Evolutionary conservation across 1,140 invertebrate genomes (phyloP).

Genomic region (Muscidifurax raptorellus): DNA sequence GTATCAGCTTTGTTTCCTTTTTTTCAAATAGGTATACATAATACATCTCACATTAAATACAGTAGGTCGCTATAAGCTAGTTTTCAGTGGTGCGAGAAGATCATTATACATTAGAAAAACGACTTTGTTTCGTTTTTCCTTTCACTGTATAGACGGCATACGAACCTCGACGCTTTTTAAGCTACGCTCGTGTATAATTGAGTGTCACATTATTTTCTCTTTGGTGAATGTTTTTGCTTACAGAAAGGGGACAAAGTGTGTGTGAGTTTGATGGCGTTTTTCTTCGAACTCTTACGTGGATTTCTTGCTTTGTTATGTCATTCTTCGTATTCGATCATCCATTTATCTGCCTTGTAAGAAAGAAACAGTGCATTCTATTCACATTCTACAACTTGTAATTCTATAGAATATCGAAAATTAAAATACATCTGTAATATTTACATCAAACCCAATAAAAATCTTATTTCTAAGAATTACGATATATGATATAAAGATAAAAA

Average conservation of each 20-base stretch:
- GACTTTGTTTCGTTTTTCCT: not conserved
- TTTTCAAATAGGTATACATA: slow-evolving; percentile 65
- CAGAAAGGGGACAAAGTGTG: not conserved
- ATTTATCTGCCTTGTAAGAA: not conserved
- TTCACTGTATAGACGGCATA: not conserved
- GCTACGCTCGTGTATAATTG: slow-evolving; percentile 12
- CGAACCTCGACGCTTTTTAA: slow-evolving; percentile 23
- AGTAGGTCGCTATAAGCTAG: slow-evolving; percentile 70
- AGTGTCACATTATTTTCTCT: slow-evolving; percentile 14
- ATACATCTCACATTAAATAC: slow-evolving; percentile 73
- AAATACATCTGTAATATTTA: slow-evolving; percentile 17
- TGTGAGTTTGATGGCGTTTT: not conserved
- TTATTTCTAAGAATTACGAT: not conserved
- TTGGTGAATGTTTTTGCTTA: slow-evolving; percentile 7
- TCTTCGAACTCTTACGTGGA: not conserved
- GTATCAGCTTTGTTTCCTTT: slow-evolving; percentile 58
- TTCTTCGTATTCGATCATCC: not conserved
- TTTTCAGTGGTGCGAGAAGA: slow-evolving; percentile 56
- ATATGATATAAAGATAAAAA: slow-evolving; percentile 28
- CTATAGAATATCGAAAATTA: not conserved
- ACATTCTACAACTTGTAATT: not conserved
- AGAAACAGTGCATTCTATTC: not conserved
- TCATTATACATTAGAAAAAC: slow-evolving; percentile 52
- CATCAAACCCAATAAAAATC: slow-evolving; percentile 8
- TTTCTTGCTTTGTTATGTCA: not conserved